Percentiles rank a stretch among this genome's conserved stretches.
These are phyloP conservation scores for Lissonota sp. DNA, from an alignment of 2,888 invertebrate species.

Conservation along the genomic window DNA sequence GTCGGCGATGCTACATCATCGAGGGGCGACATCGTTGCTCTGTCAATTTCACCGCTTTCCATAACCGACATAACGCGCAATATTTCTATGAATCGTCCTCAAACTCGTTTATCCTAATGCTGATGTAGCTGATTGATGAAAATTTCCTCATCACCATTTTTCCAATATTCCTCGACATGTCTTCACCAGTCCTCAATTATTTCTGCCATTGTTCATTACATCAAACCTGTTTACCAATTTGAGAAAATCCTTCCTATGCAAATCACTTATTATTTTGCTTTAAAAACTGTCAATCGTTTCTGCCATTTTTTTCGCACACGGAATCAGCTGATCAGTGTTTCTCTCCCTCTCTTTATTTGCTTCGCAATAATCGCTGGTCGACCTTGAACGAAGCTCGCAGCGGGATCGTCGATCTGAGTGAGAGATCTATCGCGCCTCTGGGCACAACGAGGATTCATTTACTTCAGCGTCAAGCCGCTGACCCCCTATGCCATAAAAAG, in stretches of 20 bases:
- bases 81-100: background rate
- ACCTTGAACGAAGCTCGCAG: conserved; percentile 54
- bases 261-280: background rate
- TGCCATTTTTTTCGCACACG: background rate
- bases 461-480: conserved; percentile 40
- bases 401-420: conserved; percentile 45
- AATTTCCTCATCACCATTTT: conserved; percentile 28
- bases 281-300: conserved; percentile 5
- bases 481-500: conserved; percentile 36
- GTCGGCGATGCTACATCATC: conserved; percentile 79
- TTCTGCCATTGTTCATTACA: background rate
- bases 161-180: background rate
- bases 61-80: conserved; percentile 77
- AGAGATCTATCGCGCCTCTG: conserved; percentile 58
- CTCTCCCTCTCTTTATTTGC: conserved; percentile 17
- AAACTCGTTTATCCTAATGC: background rate
- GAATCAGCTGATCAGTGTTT: conserved; percentile 43
- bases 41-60: conserved; percentile 76
- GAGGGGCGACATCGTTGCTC: conserved; percentile 80
- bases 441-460: conserved; percentile 57
- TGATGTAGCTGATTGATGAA: background rate
- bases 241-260: conserved; percentile 20
- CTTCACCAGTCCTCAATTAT: background rate
- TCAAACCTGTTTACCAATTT: background rate
- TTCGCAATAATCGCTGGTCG: conserved; percentile 36